These are phyloP conservation scores for Cantharis lateralis DNA, from an alignment of 2,888 invertebrate genomes.

Conservation along the genomic window DNA sequence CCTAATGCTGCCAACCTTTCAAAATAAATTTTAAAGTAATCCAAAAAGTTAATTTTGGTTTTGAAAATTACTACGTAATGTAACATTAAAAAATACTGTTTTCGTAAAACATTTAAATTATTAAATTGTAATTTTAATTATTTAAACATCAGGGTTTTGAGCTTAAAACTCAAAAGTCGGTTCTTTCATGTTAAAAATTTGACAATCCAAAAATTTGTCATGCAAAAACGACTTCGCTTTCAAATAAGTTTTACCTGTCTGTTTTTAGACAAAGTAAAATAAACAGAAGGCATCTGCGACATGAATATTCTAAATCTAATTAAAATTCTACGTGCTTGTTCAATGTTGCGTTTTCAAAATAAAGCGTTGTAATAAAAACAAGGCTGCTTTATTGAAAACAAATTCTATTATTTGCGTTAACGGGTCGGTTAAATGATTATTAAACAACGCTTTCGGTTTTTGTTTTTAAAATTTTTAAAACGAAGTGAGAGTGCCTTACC, in stretches of 20 bases:
- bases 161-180: neutral
- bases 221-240: neutral
- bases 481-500: conserved; percentile 61
- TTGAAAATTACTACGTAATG: no score
- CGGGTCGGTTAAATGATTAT: neutral
- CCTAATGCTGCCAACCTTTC: no score
- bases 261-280: neutral
- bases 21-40: no score
- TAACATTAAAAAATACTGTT: neutral
- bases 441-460: neutral
- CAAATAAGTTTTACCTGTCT: neutral
- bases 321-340: conserved; percentile 9
- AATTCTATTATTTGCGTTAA: conserved; percentile 2
- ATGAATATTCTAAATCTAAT: conserved; percentile 15
- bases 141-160: neutral
- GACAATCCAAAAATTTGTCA: neutral
- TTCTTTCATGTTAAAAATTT: neutral
- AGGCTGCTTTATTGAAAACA: neutral
- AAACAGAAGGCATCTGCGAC: neutral
- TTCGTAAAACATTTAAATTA: neutral
- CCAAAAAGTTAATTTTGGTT: no score
- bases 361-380: neutral
- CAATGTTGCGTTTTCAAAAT: neutral
- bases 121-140: no score
- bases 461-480: neutral